Evolutionary conservation across 2,113 vertebrate species (phyloP).

Genomic region (Thalassarche chlororhynchos): DNA sequence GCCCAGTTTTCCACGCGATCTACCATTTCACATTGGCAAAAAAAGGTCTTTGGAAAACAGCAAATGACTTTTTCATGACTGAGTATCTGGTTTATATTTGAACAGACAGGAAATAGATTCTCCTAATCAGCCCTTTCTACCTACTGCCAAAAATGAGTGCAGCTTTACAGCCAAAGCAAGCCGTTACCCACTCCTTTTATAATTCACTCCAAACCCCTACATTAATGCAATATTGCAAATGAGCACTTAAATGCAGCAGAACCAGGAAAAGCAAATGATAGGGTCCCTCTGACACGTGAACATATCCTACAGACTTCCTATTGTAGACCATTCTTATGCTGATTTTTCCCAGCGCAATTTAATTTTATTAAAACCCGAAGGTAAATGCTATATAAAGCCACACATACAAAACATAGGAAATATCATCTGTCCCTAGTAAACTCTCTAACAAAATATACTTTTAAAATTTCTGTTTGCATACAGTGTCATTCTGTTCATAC

Average conservation of each 20-base stretch:
- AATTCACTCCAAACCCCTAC: background rate
- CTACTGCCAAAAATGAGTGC: background rate
- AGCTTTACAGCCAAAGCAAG: constrained; percentile 40
- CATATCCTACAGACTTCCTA: background rate
- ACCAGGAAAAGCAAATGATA: background rate
- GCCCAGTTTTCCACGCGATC: background rate
- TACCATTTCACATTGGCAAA: background rate
- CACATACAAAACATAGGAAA: background rate
- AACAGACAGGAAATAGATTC: constrained; percentile 29
- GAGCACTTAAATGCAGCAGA: background rate
- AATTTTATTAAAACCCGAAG: background rate
- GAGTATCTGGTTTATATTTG: constrained; percentile 24
- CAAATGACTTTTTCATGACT: background rate
- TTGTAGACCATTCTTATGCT: background rate
- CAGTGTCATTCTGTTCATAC: background rate
- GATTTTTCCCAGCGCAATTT: background rate
- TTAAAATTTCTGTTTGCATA: background rate
- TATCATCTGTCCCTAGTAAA: background rate
- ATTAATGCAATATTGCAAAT: constrained; percentile 5
- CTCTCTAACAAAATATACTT: background rate
- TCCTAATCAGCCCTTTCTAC: constrained; percentile 9
- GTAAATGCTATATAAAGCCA: background rate
- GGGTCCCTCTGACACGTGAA: background rate
- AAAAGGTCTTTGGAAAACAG: background rate
- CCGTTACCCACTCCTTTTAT: background rate